Conservation (phyloP, 2,888 invertebrate species). For the Capitulum mitella region DNA sequence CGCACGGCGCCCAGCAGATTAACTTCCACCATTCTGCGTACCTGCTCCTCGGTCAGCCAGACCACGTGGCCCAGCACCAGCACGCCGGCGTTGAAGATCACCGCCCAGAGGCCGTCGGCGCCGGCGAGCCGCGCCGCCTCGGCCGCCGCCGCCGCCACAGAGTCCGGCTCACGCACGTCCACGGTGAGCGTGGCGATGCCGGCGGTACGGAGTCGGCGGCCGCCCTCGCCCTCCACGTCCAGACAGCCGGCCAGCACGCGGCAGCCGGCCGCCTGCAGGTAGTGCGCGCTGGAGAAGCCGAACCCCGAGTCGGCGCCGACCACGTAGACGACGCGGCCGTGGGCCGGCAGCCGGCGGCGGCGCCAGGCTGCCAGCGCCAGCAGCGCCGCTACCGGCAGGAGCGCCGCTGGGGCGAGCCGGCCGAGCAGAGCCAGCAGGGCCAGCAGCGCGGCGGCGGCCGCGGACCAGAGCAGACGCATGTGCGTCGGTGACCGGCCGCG, state of each 20-base stretch:
- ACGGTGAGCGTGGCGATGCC: neutral
- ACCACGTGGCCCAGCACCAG: constrained; percentile 87
- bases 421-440: too few relatives aligned
- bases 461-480: too few relatives aligned
- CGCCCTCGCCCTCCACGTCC: constrained; percentile 54
- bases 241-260: constrained; percentile 71
- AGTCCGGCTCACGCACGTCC: neutral
- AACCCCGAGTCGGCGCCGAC: constrained; percentile 81
- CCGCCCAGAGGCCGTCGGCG: constrained; percentile 54
- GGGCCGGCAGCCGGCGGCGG: neutral
- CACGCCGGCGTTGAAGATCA: constrained; percentile 85
- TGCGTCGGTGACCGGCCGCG: too few relatives aligned
- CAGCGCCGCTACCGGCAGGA: neutral
- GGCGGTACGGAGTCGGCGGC: constrained; percentile 47
- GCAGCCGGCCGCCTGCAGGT: constrained; percentile 56
- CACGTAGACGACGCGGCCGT: constrained; percentile 48
- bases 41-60: constrained; percentile 67
- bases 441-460: neutral
- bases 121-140: neutral
- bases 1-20: constrained; percentile 78
- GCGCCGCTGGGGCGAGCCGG: too few relatives aligned
- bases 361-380: neutral
- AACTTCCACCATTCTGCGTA: constrained; percentile 62
- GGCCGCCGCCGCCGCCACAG: neutral
- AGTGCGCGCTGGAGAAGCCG: constrained; percentile 62